phyloP scores from a whole-genome alignment of 2,797 vertebrate genomes.

The Acropternis orthonyx region DNA sequence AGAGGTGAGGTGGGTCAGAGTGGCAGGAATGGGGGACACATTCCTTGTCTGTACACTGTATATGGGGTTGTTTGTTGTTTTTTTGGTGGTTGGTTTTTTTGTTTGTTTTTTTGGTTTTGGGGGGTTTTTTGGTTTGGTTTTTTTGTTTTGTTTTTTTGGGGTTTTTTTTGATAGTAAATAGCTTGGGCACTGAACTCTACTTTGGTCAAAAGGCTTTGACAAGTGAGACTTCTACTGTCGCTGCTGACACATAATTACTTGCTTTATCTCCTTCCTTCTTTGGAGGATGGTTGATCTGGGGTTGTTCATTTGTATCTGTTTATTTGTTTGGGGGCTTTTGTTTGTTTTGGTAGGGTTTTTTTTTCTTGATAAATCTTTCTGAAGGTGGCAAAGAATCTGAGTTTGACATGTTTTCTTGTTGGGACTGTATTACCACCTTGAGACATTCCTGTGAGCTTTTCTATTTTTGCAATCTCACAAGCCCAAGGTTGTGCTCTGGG shows the following conservation, averaged over 20 bases:
- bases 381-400: background rate
- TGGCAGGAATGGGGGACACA: background rate
- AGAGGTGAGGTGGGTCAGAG: background rate
- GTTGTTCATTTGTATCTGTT: background rate
- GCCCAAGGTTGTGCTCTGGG: background rate
- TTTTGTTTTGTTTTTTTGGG: too few species aligned
- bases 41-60: background rate
- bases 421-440: background rate
- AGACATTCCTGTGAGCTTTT: background rate
- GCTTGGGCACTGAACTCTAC: accelerated
- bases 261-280: background rate
- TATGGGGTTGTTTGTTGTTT: too few species aligned
- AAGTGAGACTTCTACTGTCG: background rate
- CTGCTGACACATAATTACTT: background rate
- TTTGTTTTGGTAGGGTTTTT: too few species aligned
- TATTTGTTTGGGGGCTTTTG: background rate
- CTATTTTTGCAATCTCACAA: background rate
- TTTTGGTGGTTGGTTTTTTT: too few species aligned
- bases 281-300: background rate
- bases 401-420: background rate
- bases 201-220: background rate
- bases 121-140: too few species aligned
- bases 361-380: background rate
- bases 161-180: background rate
- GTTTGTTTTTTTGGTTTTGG: too few species aligned